Base-by-base conservation (phyloP, 2,888 invertebrate genomes). In the Cerastis leucographa region DNA sequence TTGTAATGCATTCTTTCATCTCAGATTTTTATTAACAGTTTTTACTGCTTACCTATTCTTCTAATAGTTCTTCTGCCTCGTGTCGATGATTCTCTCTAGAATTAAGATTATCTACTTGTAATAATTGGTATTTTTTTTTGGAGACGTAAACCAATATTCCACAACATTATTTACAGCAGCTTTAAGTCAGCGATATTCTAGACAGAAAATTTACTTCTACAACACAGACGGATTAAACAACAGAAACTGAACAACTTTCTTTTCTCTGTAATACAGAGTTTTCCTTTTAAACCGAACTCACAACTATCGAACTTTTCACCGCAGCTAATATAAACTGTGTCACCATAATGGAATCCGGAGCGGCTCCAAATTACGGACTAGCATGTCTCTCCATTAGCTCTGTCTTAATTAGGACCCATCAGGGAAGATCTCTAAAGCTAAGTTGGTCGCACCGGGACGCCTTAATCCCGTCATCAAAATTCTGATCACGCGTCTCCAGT, bases 391-490 rank as follows among this genome's bases (percentile, higher is more conserved):
- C 93, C 92, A 94, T 94, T 93, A 94, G 92, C 88, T 85, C 87
- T 86, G 90, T 90, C 93, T 94, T 94, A 94, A 94, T 94, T 94
- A 93, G 93, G 89, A 92, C 90, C 91, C 92, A 93, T 93, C 92
- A 90, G 92, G 84, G 89, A 89, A 90, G 92, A 92, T 92, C 91
- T 92, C 90, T 88, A 88, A 91, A 94, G 93, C 92, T 91, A 94
- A 93, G 91, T 94, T 92, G 90, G 90, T 89, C 91, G 91, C 91
- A 90, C 85, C 86, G 90, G 91, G 90, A 88, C 89, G 88, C 88
- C 89, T 89, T 95, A 94, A 95, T 95, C 94, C 93, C 84, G 86
- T 85, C 90, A 95, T 95, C 92, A 89, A 90, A 85, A 95, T 95
- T 95, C 95, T 88, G 93, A 93, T 93, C 96, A 96, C 95, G 91